These are phyloP conservation scores for Psilopsiagon aurifrons DNA, from an alignment of 2,113 vertebrate genomes.

Conservation along the genomic window DNA sequence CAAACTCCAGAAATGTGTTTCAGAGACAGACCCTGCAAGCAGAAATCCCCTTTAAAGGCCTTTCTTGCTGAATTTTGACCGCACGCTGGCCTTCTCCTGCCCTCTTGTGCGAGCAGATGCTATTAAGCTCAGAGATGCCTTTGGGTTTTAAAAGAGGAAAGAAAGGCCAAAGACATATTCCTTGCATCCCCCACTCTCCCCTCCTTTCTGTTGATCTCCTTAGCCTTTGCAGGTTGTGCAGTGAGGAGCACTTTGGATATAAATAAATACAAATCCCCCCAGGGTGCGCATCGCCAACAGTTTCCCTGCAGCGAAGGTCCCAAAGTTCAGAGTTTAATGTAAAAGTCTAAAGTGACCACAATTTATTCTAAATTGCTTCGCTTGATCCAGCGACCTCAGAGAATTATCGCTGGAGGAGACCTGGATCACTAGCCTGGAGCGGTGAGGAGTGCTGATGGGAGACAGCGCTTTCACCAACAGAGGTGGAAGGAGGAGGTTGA, in stretches of 20 bases:
- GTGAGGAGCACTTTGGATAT: neutral
- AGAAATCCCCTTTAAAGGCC: neutral
- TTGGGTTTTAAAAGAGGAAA: neutral
- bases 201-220: neutral
- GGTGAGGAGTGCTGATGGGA: neutral
- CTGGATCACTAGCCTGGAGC: neutral
- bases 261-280: constrained; percentile 32
- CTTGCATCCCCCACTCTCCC: neutral
- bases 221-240: neutral
- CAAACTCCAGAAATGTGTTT: neutral
- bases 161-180: neutral
- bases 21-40: neutral
- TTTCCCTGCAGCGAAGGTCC: neutral
- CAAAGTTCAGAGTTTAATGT: constrained; percentile 61
- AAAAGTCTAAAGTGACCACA: constrained; percentile 26
- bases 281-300: neutral
- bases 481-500: neutral
- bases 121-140: neutral
- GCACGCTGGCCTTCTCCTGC: accelerated
- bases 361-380: constrained; percentile 64
- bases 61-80: neutral
- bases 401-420: constrained; percentile 28
- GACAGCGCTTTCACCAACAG: accelerated
- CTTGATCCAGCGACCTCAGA: constrained; percentile 10
- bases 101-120: neutral